Evolutionary conservation across 2,888 invertebrate genomes (phyloP), one percentile per base, ranked within the genome.

Genomic region (Megaustenia siamemsis): DNA sequence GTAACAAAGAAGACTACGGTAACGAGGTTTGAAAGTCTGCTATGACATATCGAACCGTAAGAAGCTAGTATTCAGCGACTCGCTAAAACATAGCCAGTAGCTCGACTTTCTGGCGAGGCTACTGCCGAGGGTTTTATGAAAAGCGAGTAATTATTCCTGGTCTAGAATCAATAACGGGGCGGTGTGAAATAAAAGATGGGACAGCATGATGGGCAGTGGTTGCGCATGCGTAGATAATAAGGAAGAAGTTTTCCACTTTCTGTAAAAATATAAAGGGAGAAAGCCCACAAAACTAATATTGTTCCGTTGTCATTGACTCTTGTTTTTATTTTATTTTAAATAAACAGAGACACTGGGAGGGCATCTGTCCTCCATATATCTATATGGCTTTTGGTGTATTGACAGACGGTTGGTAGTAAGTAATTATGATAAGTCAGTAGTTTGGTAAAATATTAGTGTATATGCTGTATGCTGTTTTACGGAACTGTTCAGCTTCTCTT

Each of bases 151-250:
- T 79, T 79, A 79, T 79, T 66, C 32, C 35, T 28, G 66, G 43
- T 66, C 60, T 63, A 28, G 18, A 32, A 79, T 79, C 79, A 79
- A 79, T 79, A 79, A 40, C 10, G 69, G 79, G 79, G 28, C 73
- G 49, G 49, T 32, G 49, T 49, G 32, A 28, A 43, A 18, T 43
- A 28, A 49, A 4, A 32, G 73, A 43, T 5, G 49, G 73, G n/a
- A n/a, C n/a, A n/a, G 40, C 28, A 12, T 32, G 15, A 18, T 5
- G 49, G 73, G 28, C 45, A 73, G 73, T 28, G 32, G 66, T 4
- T 35, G 28, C 28, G 21, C n/a, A 24, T 21, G 79, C 10, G 66
- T 12, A n/a, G 24, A 28, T 18, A 56, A 56, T 77, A 32, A 40
- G 60, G 6, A 10, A 32, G 12, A 28, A 32, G 63, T 28, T 63